Percentiles rank a stretch among this genome's conserved stretches.
Conservation (phyloP, 2,797 vertebrate genomes). For the Lacerta viridis region DNA sequence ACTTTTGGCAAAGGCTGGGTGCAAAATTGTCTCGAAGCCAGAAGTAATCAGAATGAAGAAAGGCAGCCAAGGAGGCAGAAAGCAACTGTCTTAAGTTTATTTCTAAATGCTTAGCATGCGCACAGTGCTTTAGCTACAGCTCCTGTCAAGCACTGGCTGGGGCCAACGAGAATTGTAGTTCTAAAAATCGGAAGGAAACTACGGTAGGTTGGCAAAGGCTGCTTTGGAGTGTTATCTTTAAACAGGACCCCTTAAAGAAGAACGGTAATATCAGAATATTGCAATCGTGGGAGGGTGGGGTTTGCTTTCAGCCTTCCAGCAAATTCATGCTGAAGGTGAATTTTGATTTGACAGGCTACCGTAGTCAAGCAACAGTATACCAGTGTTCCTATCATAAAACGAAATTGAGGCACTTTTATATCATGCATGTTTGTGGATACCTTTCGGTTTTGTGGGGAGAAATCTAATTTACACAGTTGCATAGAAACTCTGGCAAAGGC, state of each 20-base stretch:
- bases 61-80: constrained; percentile 16
- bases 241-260: background rate
- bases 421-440: background rate
- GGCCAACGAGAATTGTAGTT: too few relatives aligned
- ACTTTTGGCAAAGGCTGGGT: background rate
- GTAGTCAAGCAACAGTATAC: background rate
- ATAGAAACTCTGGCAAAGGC: background rate
- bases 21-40: constrained; percentile 26
- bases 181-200: too few relatives aligned
- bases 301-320: background rate
- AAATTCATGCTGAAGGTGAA: background rate
- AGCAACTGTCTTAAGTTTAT: constrained; percentile 9
- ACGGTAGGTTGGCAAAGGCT: too few relatives aligned
- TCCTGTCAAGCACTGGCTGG: too few relatives aligned
- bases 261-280: background rate
- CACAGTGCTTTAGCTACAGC: background rate
- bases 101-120: background rate
- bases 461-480: background rate
- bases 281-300: background rate
- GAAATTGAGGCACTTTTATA: background rate
- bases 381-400: background rate
- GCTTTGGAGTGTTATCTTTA: background rate
- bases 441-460: background rate
- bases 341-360: background rate
- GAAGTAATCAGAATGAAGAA: constrained; percentile 26